phyloP scores from a whole-genome alignment of 2,888 invertebrate species.

The Sabatieria punctata region DNA sequence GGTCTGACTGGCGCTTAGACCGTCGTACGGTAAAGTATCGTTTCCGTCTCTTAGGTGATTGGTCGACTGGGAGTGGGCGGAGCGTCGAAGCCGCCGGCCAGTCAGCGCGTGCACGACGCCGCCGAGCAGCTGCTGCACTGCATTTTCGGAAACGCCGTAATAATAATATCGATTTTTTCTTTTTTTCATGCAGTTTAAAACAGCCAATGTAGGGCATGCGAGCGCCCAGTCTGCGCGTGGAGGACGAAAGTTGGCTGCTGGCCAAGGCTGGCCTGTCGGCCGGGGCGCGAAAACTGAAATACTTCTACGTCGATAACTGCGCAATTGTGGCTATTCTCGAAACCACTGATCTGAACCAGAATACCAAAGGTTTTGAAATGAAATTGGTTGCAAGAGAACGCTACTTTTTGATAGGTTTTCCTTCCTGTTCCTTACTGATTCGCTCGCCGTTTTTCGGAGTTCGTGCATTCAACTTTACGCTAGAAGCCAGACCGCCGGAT shows the following conservation, averaged over 20 bases:
- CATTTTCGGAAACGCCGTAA: slow-evolving; percentile 19
- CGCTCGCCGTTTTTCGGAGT: slow-evolving; percentile 17
- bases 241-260: slow-evolving; percentile 19
- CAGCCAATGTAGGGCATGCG: slow-evolving; percentile 6
- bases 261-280: slow-evolving; percentile 17
- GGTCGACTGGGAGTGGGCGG: not conserved
- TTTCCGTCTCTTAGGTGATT: no score
- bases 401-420: not conserved
- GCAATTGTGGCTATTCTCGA: slow-evolving; percentile 24
- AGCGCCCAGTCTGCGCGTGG: slow-evolving; percentile 12
- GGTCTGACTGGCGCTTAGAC: no score
- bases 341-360: slow-evolving; percentile 20
- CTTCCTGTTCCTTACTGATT: slow-evolving; percentile 13
- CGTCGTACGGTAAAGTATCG: no score
- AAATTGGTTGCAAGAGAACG: slow-evolving; percentile 5
- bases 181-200: not conserved
- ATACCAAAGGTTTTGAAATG: slow-evolving; percentile 16
- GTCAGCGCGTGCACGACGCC: slow-evolving; percentile 89
- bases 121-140: slow-evolving; percentile 74
- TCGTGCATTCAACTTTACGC: not conserved
- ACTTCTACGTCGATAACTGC: slow-evolving; percentile 23
- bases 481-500: not conserved
- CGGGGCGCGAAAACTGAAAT: slow-evolving; percentile 16
- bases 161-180: slow-evolving; percentile 6
- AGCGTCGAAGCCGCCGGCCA: slow-evolving; percentile 66